Conservation (phyloP, 2,888 invertebrate genomes). For the Stomorhina lunata region DNA sequence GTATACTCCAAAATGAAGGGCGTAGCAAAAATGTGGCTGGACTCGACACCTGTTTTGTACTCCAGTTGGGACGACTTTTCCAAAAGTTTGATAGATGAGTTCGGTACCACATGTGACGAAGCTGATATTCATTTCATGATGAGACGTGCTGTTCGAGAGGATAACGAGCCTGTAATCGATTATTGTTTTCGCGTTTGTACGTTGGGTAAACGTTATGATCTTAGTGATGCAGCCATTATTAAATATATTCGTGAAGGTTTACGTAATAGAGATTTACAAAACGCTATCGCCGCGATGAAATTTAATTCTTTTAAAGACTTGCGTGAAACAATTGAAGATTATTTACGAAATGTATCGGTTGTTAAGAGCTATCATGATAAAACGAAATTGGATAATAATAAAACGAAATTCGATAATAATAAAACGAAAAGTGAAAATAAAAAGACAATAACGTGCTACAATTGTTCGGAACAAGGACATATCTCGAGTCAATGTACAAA, state of each 20-base stretch:
- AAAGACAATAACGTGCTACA: neutral
- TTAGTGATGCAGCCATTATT: neutral
- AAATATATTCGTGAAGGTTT: slow-evolving; percentile 24
- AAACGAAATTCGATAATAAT: neutral
- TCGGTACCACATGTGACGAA: slow-evolving; percentile 24
- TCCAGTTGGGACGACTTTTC: slow-evolving; percentile 25
- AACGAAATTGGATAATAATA: neutral
- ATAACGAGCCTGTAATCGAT: slow-evolving; percentile 19
- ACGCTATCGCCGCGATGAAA: neutral
- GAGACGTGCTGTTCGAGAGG: slow-evolving; percentile 11
- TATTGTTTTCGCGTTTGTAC: slow-evolving; percentile 56
- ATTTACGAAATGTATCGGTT: neutral
- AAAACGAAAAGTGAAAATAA: neutral
- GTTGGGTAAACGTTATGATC: neutral
- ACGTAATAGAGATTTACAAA: slow-evolving; percentile 14
- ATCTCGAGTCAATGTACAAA: too few relatives aligned
- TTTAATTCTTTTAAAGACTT: neutral
- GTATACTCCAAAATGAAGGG: too few relatives aligned
- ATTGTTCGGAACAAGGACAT: slow-evolving; percentile 10
- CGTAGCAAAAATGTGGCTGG: too few relatives aligned
- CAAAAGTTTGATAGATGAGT: slow-evolving; percentile 24
- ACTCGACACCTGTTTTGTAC: too few relatives aligned
- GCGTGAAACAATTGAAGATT: slow-evolving; percentile 30
- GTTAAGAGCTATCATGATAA: too few relatives aligned
- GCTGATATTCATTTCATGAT: slow-evolving; percentile 52